Percentiles rank a stretch among this genome's conserved stretches.
These are phyloP conservation scores for Atherix ibis DNA, from an alignment of 2,888 invertebrate genomes.

Conservation along the genomic window DNA sequence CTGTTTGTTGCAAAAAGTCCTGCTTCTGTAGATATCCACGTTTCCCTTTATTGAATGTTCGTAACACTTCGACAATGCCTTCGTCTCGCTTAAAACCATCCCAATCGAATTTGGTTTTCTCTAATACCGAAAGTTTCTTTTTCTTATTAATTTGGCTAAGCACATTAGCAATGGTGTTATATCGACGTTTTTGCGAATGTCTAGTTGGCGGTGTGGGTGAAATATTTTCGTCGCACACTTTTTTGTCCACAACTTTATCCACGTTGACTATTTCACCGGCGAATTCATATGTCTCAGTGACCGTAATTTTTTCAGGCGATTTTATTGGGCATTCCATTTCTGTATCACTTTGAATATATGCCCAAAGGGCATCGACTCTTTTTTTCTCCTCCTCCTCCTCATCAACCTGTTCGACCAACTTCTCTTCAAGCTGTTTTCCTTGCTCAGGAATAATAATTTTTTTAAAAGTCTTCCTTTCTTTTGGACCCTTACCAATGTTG, in stretches of 20 bases:
- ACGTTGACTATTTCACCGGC: slow-evolving; percentile 67
- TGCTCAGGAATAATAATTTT: too few species aligned
- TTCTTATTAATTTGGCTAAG: slow-evolving; percentile 70
- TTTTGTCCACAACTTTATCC: slow-evolving; percentile 39
- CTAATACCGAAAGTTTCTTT: slow-evolving; percentile 74
- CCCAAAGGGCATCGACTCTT: slow-evolving; percentile 62
- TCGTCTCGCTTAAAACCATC: slow-evolving; percentile 71
- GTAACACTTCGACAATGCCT: slow-evolving; percentile 74
- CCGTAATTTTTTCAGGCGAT: too few species aligned
- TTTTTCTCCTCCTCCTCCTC: slow-evolving; percentile 51
- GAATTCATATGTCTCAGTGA: slow-evolving; percentile 66
- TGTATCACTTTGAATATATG: slow-evolving; percentile 54
- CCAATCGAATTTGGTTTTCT: slow-evolving; percentile 93
- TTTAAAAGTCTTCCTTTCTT: too few species aligned
- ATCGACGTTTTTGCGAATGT: slow-evolving; percentile 13
- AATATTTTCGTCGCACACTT: slow-evolving; percentile 1
- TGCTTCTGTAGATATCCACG: slow-evolving; percentile 82
- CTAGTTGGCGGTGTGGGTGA: slow-evolving; percentile 18
- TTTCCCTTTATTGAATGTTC: slow-evolving; percentile 78
- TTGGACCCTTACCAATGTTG: too few species aligned
- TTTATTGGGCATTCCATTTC: slow-evolving; percentile 7
- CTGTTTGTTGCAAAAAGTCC: slow-evolving; percentile 81
- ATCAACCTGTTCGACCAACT: slow-evolving; percentile 17
- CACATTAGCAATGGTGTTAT: slow-evolving; percentile 46
- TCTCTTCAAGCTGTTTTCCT: too few species aligned